Percentiles rank a stretch among this genome's conserved stretches.
Evolutionary conservation across 2,888 invertebrate genomes (phyloP).

Genomic region (Parelbella ahira): DNA sequence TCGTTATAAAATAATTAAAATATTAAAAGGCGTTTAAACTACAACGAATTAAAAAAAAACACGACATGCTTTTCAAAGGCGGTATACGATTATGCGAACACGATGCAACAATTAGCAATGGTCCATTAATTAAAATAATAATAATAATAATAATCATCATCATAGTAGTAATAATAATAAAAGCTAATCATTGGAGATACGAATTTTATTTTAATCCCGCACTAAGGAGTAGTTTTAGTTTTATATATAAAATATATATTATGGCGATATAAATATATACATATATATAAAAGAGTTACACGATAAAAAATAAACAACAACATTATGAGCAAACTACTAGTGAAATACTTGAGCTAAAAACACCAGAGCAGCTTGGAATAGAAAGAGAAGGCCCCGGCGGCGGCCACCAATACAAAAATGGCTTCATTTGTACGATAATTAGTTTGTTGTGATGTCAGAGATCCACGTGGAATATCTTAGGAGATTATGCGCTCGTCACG

Average conservation of each 20-base stretch:
- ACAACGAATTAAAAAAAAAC: conserved; percentile 3
- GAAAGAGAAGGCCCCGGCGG: conserved; percentile 48
- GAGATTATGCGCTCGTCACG: conserved; percentile 61
- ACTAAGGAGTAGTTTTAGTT: conserved; percentile 49
- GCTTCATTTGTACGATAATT: conserved; percentile 76
- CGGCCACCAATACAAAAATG: conserved; percentile 58
- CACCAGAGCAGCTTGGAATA: conserved; percentile 77
- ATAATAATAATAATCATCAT: too few species aligned
- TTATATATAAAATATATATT: conserved; percentile 46
- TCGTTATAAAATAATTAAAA: conserved; percentile 11
- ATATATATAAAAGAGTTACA: conserved; percentile 40
- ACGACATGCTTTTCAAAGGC: conserved; percentile 24
- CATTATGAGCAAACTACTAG: conserved; percentile 74
- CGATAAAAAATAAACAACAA: conserved; percentile 66
- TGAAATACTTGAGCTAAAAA: conserved; percentile 75
- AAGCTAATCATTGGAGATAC: conserved; percentile 62
- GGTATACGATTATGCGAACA: conserved; percentile 31
- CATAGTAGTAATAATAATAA: conserved; percentile 35
- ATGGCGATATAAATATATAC: too few species aligned
- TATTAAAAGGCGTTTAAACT: conserved; percentile 18
- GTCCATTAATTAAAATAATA: conserved; percentile 35
- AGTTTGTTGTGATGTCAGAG: conserved; percentile 73
- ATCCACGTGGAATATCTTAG: conserved; percentile 58
- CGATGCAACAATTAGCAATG: conserved; percentile 47
- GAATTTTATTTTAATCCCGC: conserved; percentile 58